Percentiles rank a stretch among this genome's conserved stretches.
Conservation (phyloP, 2,888 invertebrate species). For the Cynaeus angustus region DNA sequence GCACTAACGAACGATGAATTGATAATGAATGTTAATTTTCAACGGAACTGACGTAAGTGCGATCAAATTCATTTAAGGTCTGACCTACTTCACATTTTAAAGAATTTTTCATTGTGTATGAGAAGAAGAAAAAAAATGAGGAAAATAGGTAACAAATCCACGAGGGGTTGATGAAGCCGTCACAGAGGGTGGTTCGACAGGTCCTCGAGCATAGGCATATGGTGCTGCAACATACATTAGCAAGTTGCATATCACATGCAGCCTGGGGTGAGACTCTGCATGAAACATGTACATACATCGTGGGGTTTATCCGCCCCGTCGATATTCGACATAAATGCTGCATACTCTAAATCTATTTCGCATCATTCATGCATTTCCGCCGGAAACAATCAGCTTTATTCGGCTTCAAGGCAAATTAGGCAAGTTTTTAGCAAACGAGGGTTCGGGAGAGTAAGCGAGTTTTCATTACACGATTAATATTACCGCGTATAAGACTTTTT, state of each 20-base stretch:
- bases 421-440: conserved; percentile 4
- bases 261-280: conserved; percentile 63
- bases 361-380: conserved; percentile 46
- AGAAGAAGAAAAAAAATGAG: conserved; percentile 52
- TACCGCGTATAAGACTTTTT: no score
- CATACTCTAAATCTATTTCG: conserved; percentile 60
- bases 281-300: conserved; percentile 67
- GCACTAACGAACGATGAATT: conserved; percentile 63
- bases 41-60: conserved; percentile 65
- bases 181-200: conserved; percentile 65
- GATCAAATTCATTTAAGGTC: conserved; percentile 63
- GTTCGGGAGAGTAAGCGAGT: not conserved
- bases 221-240: conserved; percentile 70
- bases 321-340: conserved; percentile 65
- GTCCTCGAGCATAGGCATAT: conserved; percentile 68
- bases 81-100: conserved; percentile 42
- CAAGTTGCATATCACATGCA: conserved; percentile 66
- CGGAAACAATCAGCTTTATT: conserved; percentile 38
- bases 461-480: not conserved
- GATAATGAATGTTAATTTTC: conserved; percentile 68
- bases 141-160: conserved; percentile 61
- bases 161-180: conserved; percentile 60
- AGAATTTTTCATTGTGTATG: conserved; percentile 25
- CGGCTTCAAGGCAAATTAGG: conserved; percentile 25
- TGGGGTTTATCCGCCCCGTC: conserved; percentile 64